Percentiles rank a stretch among this genome's conserved stretches.
phyloP scores from a whole-genome alignment of 2,797 vertebrate species.

The Neosilurus mollespiculum region DNA sequence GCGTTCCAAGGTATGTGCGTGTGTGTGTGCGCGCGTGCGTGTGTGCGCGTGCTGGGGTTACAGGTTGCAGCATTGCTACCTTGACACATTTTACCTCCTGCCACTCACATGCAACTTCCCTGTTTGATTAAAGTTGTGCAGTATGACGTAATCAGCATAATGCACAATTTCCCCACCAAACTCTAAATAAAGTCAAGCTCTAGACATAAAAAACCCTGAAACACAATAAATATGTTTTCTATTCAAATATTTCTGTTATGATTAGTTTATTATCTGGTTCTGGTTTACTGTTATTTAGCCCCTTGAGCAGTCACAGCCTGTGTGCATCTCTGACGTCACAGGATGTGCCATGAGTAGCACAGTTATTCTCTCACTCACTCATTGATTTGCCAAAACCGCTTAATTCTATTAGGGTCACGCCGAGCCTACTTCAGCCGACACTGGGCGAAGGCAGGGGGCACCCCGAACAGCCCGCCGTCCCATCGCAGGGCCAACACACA shows the following conservation, averaged over 20 bases:
- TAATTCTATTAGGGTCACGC: no score
- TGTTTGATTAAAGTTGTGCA: no score
- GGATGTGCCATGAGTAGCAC: no score
- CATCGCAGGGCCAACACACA: no score
- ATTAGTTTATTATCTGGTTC: not conserved
- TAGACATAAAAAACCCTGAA: not conserved
- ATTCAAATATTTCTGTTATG: not conserved
- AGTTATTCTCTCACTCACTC: no score
- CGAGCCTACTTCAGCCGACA: no score
- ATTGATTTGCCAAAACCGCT: no score
- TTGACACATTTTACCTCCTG: not conserved
- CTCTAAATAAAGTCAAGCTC: not conserved
- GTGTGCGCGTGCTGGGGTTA: not conserved
- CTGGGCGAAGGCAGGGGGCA: no score
- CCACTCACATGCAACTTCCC: not conserved
- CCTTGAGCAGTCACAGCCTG: not conserved
- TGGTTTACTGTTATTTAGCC: not conserved
- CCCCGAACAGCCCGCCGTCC: no score
- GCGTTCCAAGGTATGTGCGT: conserved; percentile 73
- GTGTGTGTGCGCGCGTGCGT: no score
- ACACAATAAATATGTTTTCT: not conserved
- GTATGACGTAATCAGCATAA: not conserved
- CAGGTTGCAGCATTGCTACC: not conserved
- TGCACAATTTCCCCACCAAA: no score
- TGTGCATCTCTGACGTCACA: not conserved